These are phyloP conservation scores for Euphonia xanthogaster DNA, from an alignment of 2,797 vertebrate genomes.

Conservation along the genomic window DNA sequence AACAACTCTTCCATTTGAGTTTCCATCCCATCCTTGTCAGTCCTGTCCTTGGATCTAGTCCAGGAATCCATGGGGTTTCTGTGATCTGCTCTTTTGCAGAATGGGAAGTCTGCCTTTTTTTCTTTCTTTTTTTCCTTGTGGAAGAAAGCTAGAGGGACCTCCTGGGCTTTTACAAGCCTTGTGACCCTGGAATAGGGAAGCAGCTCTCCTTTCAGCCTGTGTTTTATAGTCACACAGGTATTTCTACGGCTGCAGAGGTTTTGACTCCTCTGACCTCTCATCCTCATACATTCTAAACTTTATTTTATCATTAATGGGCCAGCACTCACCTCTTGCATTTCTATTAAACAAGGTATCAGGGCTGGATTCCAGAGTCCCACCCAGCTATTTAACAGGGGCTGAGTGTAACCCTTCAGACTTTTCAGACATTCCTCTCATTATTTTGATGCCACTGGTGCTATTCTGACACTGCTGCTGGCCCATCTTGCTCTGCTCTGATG, in stretches of 20 bases:
- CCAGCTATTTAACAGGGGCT: background rate
- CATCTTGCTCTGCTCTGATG: background rate
- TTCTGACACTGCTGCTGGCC: background rate
- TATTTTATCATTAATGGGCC: background rate
- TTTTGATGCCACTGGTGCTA: background rate
- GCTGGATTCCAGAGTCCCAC: background rate
- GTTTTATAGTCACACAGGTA: background rate
- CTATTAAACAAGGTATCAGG: background rate
- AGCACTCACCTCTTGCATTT: background rate
- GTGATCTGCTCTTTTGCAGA: background rate
- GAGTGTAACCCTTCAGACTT: background rate
- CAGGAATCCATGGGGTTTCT: background rate
- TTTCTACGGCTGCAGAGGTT: background rate
- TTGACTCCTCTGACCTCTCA: background rate
- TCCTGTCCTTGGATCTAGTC: background rate
- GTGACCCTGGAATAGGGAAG: background rate
- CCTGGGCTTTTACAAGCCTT: background rate
- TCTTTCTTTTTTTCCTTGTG: background rate
- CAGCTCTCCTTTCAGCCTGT: background rate
- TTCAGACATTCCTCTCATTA: background rate
- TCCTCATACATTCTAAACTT: background rate
- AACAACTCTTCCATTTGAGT: background rate
- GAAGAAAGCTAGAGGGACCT: background rate
- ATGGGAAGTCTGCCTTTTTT: background rate
- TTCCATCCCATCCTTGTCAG: background rate